Base-by-base conservation (phyloP, 2,113 vertebrate genomes). In the Rhea pennata region DNA sequence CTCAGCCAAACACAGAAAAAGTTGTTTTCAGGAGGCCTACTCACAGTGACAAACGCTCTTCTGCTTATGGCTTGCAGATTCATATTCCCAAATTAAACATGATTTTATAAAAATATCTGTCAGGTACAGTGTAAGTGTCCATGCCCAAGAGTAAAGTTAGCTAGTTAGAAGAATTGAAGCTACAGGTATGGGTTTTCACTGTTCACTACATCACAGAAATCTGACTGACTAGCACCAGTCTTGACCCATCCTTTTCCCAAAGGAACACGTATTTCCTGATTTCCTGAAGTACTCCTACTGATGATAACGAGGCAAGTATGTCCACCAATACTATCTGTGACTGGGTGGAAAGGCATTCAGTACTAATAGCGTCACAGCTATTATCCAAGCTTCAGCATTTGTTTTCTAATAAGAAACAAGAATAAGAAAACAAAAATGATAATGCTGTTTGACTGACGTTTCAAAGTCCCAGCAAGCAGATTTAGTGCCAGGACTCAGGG, bases 251-350 rank as follows among this genome's bases (percentile, higher is more conserved):
- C 81, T 89, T 59, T 50, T 81, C 31, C 24, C 21, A 39, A 66
- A 81, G 50, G 15, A 77, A 92, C 40, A 48, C 4, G 0, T 6
- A 21, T 77, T 71, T 67, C 12, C 26, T 81, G 2, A 58, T 86
- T 77, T 58, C 15, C n/a, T 74, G 39, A 50, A 81, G 40, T 46
- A 36, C 11, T 73, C 26, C 8, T 62, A 11, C 44, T 66, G 36
- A 12, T 44, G 53, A 29, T 46, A 58, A 39, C 29, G 29, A 23
- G 56, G 29, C 0, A 0, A 54, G 21, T 16, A 46, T 19, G 7
- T 65, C 33, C 22, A 29, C 21, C 17, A 51, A n/a, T 59, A 59
- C 29, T 36, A 36, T 44, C 36, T 2, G 13, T 15, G 23, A 15
- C 46, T 26, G 8, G 7, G 56, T 59, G 36, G 48, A 78, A 51